phyloP scores from a whole-genome alignment of 1,140 invertebrate genomes.

The Mylabris phalerata region DNA sequence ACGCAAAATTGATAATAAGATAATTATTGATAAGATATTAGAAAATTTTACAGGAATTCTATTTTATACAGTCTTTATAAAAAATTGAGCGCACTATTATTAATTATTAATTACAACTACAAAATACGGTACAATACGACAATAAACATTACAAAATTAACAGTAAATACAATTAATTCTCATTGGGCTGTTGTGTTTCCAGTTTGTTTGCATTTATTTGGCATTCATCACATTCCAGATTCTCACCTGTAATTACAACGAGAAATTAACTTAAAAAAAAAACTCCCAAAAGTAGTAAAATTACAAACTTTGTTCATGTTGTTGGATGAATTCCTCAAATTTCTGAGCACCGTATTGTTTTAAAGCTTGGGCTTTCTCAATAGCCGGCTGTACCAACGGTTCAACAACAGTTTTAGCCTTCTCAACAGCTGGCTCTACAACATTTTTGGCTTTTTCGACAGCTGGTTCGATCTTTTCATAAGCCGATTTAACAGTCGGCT shows the following conservation, averaged over 20 bases:
- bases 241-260: neutral
- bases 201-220: constrained; percentile 1
- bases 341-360: constrained; percentile 31
- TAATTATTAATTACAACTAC: neutral
- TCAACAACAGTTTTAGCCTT: constrained; percentile 30
- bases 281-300: neutral
- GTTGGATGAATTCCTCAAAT: constrained; percentile 26
- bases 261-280: constrained; percentile 1
- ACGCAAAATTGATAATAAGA: constrained; percentile 2
- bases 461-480: constrained; percentile 25
- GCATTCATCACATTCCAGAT: constrained; percentile 5
- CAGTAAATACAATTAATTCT: neutral
- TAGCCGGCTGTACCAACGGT: constrained; percentile 17
- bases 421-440: constrained; percentile 33
- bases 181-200: neutral
- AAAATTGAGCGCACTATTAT: neutral
- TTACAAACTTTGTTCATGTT: neutral
- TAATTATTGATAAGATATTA: neutral
- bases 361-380: constrained; percentile 24
- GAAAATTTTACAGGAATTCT: neutral
- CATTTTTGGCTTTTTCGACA: constrained; percentile 20
- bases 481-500: constrained; percentile 32
- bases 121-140: neutral
- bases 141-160: constrained; percentile 6
- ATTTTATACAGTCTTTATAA: neutral